Percentiles rank a stretch among this genome's conserved stretches.
Conservation (phyloP, 2,113 vertebrate genomes). For the Lutjanus erythropterus region DNA sequence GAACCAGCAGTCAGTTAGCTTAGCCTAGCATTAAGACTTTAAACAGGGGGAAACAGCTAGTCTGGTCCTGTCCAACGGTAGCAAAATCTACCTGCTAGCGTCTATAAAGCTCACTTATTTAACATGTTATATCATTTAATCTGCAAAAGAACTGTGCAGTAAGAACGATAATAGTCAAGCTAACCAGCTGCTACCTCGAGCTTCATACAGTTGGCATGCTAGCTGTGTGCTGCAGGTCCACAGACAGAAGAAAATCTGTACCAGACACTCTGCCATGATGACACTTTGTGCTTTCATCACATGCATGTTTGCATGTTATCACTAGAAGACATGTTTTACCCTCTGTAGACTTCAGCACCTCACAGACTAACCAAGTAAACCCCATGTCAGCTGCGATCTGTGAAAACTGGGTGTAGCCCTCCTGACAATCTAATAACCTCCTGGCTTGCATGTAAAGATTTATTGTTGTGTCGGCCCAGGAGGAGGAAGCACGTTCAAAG, state of each 20-base stretch:
- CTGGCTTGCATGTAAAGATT: conserved; percentile 27
- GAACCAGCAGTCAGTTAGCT: neutral
- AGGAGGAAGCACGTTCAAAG: conserved; percentile 60
- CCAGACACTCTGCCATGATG: neutral
- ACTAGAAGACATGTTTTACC: neutral
- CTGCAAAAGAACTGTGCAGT: neutral
- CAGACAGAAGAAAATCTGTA: neutral
- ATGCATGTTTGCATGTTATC: neutral
- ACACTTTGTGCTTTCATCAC: too few relatives aligned
- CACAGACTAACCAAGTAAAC: conserved; percentile 11
- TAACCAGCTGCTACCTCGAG: neutral
- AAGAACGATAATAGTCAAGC: neutral
- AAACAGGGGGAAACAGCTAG: neutral
- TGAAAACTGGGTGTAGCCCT: conserved; percentile 61
- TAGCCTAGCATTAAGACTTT: neutral
- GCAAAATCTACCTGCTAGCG: neutral
- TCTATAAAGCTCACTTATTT: neutral
- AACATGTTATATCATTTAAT: neutral
- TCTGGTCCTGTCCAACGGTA: neutral
- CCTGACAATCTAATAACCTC: conserved; percentile 53
- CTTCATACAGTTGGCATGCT: neutral
- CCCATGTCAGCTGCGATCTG: conserved; percentile 7
- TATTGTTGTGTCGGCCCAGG: conserved; percentile 6
- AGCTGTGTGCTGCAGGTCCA: neutral
- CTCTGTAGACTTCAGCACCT: neutral